These are phyloP conservation scores for Ormyrus pomaceus DNA, from an alignment of 2,888 invertebrate genomes.

Conservation along the genomic window DNA sequence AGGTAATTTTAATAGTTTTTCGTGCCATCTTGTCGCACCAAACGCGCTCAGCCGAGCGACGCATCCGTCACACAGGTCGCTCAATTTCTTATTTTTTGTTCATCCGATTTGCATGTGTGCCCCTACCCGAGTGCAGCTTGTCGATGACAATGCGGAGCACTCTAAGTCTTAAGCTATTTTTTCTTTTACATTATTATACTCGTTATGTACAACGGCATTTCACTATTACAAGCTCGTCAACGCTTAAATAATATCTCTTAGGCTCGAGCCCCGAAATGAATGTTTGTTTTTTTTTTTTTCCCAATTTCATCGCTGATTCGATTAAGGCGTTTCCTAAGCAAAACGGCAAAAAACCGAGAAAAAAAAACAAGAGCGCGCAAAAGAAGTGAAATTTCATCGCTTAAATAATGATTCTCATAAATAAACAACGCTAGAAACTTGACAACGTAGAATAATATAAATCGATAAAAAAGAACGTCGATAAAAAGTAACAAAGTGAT, in stretches of 20 bases:
- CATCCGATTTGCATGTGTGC: too few species aligned
- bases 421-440: conserved; percentile 42
- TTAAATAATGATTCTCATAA: conserved; percentile 27
- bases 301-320: conserved; percentile 32
- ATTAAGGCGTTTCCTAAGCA: conserved; percentile 42
- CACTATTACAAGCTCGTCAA: conserved; percentile 56
- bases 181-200: conserved; percentile 43
- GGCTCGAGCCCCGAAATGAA: conserved; percentile 45
- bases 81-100: too few species aligned
- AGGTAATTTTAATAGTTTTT: conserved; percentile 52
- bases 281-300: neutral
- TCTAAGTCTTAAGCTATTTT: conserved; percentile 19
- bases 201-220: conserved; percentile 52
- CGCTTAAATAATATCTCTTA: conserved; percentile 51
- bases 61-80: conserved; percentile 24
- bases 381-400: conserved; percentile 29
- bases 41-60: conserved; percentile 42
- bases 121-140: neutral
- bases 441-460: conserved; percentile 47
- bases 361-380: conserved; percentile 5
- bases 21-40: conserved; percentile 56
- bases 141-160: conserved; percentile 19
- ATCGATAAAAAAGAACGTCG: conserved; percentile 44
- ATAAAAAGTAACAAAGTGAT: conserved; percentile 26
- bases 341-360: conserved; percentile 33